phyloP scores from a whole-genome alignment of 2,113 vertebrate genomes.

The Symphodus melops region DNA sequence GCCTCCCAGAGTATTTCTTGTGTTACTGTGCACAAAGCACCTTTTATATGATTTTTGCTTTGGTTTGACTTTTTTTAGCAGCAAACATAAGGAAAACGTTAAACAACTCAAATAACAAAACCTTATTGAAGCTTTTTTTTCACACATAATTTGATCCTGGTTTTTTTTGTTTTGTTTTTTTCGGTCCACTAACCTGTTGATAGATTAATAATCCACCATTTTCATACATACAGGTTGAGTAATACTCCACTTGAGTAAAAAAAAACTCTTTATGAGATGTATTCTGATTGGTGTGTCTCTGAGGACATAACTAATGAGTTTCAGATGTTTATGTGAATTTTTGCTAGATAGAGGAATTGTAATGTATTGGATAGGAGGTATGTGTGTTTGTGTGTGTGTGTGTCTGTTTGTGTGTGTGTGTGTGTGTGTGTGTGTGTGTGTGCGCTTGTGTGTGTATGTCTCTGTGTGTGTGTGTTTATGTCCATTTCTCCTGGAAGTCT shows the following conservation, averaged over 20 bases:
- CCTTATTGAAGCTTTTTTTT: neutral
- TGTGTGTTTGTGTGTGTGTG: slow-evolving; percentile 34
- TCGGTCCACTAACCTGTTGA: slow-evolving; percentile 45
- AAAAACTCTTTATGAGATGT: slow-evolving; percentile 50
- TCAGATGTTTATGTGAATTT: slow-evolving; percentile 48
- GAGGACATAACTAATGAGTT: slow-evolving; percentile 57
- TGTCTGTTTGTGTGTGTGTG: slow-evolving; percentile 41
- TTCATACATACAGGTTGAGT: slow-evolving; percentile 58
- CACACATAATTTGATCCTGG: slow-evolving; percentile 19
- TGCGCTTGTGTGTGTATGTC: slow-evolving; percentile 19
- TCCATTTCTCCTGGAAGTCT: slow-evolving; percentile 71
- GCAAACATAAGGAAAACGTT: slow-evolving; percentile 18
- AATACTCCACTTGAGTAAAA: slow-evolving; percentile 55
- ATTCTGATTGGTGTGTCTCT: slow-evolving; percentile 58
- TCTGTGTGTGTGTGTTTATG: slow-evolving; percentile 29
- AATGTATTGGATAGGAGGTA: slow-evolving; percentile 48
- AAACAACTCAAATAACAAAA: slow-evolving; percentile 5
- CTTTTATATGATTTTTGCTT: slow-evolving; percentile 73
- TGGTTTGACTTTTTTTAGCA: slow-evolving; percentile 53
- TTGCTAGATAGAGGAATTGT: slow-evolving; percentile 52
- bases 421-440: slow-evolving; percentile 23
- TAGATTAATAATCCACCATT: slow-evolving; percentile 50
- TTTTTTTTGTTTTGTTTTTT: slow-evolving; percentile 56
- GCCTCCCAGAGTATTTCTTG: slow-evolving; percentile 64
- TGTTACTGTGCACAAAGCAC: slow-evolving; percentile 82